Evolutionary conservation across 2,888 invertebrate species (phyloP).

Genomic region (Lobophora halterata): DNA sequence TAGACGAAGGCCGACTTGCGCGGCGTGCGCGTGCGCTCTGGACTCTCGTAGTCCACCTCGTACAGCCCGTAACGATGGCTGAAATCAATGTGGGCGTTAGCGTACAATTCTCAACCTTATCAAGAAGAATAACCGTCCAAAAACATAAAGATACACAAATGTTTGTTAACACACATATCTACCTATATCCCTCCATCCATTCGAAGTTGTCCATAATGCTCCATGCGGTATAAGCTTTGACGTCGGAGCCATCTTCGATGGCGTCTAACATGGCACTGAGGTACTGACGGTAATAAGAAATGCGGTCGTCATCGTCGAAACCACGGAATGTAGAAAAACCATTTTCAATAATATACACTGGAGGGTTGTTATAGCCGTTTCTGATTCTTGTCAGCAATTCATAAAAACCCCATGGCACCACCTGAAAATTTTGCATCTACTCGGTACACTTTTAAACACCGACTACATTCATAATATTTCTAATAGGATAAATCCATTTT

Average conservation of each 20-base stretch:
- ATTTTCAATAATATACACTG: slow-evolving; percentile 80
- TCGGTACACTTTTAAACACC: no score
- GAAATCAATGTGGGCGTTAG: no score
- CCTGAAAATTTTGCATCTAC: slow-evolving; percentile 37
- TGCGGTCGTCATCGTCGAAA: slow-evolving; percentile 60
- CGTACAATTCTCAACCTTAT: no score
- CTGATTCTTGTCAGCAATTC: slow-evolving; percentile 73
- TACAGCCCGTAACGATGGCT: slow-evolving; percentile 84
- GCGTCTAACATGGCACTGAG: slow-evolving; percentile 61
- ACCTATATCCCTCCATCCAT: slow-evolving; percentile 79
- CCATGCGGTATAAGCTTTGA: slow-evolving; percentile 79
- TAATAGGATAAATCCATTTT: not conserved
- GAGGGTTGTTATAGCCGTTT: slow-evolving; percentile 69
- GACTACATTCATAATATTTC: no score
- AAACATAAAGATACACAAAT: no score
- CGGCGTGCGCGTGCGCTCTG: slow-evolving; percentile 79
- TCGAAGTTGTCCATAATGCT: slow-evolving; percentile 83
- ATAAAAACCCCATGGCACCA: slow-evolving; percentile 78
- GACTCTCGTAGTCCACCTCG: slow-evolving; percentile 82
- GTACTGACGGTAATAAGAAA: slow-evolving; percentile 55
- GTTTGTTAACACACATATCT: no score
- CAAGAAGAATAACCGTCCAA: no score
- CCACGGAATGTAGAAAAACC: slow-evolving; percentile 54
- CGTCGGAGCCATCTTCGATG: slow-evolving; percentile 59
- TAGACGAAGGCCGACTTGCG: slow-evolving; percentile 84